Conservation (phyloP, 2,888 invertebrate species). For the Falcaria lacertinaria region DNA sequence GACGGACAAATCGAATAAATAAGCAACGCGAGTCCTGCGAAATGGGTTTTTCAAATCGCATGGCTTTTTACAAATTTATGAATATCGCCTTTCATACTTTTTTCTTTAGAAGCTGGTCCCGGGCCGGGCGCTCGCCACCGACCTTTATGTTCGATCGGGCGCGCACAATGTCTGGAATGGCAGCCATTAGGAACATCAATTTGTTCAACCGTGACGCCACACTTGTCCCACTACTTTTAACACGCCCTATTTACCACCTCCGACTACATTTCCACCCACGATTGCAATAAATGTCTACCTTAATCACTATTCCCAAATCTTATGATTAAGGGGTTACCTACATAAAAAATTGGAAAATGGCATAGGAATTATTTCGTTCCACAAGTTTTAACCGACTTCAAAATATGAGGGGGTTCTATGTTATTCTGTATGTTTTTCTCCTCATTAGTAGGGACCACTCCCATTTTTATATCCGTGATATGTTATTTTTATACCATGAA, state of each 20-base stretch:
- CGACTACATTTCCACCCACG: neutral
- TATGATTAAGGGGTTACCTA: too few species aligned
- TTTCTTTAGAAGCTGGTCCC: conserved; percentile 48
- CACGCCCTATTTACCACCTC: conserved; percentile 43
- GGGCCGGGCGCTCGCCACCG: conserved; percentile 30
- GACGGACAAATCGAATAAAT: conserved; percentile 34
- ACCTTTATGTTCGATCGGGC: conserved; percentile 65
- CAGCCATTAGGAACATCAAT: conserved; percentile 65
- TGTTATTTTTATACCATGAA: too few species aligned
- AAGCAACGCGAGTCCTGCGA: conserved; percentile 31
- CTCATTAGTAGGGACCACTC: too few species aligned
- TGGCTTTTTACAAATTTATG: conserved; percentile 50
- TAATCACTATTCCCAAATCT: too few species aligned
- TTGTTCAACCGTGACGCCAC: conserved; percentile 61
- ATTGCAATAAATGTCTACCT: neutral
- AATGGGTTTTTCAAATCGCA: conserved; percentile 40
- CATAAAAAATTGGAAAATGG: too few species aligned
- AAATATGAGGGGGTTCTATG: too few species aligned
- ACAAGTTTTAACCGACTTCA: too few species aligned
- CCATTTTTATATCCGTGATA: too few species aligned
- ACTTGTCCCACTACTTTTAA: conserved; percentile 57
- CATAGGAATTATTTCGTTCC: too few species aligned
- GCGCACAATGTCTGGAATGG: conserved; percentile 68
- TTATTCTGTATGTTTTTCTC: too few species aligned
- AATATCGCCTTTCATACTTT: conserved; percentile 56